Evolutionary conservation across 2,888 invertebrate genomes (phyloP).

Genomic region (Polymixis lichenea): DNA sequence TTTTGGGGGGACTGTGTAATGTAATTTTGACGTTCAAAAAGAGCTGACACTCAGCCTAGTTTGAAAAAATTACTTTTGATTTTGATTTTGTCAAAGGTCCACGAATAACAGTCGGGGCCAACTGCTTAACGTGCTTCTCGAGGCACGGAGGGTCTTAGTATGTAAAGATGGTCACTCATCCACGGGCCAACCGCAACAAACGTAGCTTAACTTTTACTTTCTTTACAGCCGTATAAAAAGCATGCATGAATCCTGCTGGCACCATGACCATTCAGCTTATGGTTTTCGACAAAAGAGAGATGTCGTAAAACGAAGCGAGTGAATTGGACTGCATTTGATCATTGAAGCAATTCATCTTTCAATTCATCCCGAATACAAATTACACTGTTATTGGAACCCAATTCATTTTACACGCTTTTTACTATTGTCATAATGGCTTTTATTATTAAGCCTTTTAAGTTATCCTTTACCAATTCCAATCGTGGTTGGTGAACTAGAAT

Average conservation of each 20-base stretch:
- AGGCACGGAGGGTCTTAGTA: too few species aligned
- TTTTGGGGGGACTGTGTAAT: too few species aligned
- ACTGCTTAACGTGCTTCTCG: too few species aligned
- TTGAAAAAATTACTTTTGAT: too few species aligned
- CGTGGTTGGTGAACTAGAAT: slow-evolving; percentile 16
- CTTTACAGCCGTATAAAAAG: too few species aligned
- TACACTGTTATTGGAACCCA: slow-evolving; percentile 11
- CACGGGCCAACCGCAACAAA: too few species aligned
- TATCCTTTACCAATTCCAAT: slow-evolving; percentile 31
- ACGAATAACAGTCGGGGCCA: too few species aligned
- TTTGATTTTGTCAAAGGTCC: too few species aligned
- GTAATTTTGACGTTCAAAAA: too few species aligned
- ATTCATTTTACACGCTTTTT: background rate
- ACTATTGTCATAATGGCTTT: slow-evolving; percentile 10
- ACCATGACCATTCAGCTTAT: background rate
- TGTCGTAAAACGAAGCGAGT: slow-evolving; percentile 10
- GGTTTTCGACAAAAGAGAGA: slow-evolving; percentile 1
- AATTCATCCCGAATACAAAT: slow-evolving; percentile 24
- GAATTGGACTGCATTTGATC: slow-evolving; percentile 22
- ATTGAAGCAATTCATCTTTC: slow-evolving; percentile 20
- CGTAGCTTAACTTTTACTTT: too few species aligned
- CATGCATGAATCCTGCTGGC: background rate
- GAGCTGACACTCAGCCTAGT: too few species aligned
- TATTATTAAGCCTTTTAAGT: slow-evolving; percentile 20
- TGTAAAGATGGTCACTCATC: too few species aligned